These are phyloP conservation scores for Leuciscus idus DNA, from an alignment of 2,113 vertebrate genomes.

Conservation along the genomic window DNA sequence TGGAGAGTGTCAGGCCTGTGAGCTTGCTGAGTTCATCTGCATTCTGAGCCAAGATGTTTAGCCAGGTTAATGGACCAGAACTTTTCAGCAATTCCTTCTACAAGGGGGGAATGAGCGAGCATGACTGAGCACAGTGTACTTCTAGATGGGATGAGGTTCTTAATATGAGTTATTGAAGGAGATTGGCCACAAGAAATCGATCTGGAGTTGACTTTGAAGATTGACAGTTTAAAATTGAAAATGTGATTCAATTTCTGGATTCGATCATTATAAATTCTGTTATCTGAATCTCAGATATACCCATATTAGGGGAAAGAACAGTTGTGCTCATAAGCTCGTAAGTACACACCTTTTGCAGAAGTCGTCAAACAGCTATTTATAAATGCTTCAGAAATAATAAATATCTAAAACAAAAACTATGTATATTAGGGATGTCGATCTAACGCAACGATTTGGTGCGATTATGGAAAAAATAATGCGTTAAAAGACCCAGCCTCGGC, in stretches of 20 bases:
- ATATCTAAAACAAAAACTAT: too few species aligned
- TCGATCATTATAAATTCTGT: background rate
- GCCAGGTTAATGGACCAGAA: conserved; percentile 53
- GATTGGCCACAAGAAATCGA: conserved; percentile 3
- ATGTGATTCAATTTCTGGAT: conserved; percentile 5
- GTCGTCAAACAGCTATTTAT: background rate
- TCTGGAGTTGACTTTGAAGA: conserved; percentile 30
- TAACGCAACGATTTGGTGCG: too few species aligned
- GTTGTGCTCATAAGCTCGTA: background rate
- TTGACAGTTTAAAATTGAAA: conserved; percentile 21
- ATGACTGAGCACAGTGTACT: conserved; percentile 13
- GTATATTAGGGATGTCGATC: too few species aligned
- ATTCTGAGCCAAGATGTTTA: conserved; percentile 31
- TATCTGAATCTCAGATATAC: background rate
- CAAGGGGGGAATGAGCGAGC: conserved; percentile 1
- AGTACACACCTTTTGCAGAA: background rate
- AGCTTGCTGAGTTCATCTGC: conserved; percentile 39
- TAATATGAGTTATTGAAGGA: conserved; percentile 43
- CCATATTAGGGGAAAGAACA: background rate
- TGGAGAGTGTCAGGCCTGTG: background rate
- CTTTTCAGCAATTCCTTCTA: conserved; percentile 26
- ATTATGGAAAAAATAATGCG: too few species aligned
- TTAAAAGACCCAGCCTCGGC: too few species aligned
- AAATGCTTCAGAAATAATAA: too few species aligned
- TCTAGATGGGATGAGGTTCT: conserved; percentile 25